Base-by-base conservation (phyloP, 92 coral and sea anemone species). In the Anthopleura xanthogrammica region DNA sequence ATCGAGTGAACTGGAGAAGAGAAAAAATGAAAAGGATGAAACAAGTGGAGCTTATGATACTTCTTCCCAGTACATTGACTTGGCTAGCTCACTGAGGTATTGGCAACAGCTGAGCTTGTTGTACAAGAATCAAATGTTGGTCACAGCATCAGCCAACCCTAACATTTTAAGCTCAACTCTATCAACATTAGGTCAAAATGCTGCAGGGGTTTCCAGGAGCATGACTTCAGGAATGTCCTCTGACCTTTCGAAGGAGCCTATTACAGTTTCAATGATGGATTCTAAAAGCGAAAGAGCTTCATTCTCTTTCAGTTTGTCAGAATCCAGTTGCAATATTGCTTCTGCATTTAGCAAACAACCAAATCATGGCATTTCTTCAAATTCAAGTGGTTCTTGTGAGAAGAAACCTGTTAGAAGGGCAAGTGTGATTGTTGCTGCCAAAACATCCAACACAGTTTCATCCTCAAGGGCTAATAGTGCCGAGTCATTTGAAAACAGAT, bases 41-140 rank as follows among this genome's bases (percentile, higher is more conserved):
- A 22, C 16, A 3, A 86, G 23, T n/a, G 22, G 14, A 23, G 8
- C 46, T 9, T n/a, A 72, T 60, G 48, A 52, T 39, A 46, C 85
- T 22, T 78, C 90, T 72, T 82, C 86, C 6, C 98, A 91, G 90
- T 94, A 92, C 65, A 94, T 94, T 85, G 98, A 94, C 81, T 83
- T 94, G 75, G 92, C 98, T 23, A 90, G 95, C 76, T 91, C 98
- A 62, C 78, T 92, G 83, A 83, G 95, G 54, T 94, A 94, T 83
- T 94, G 98, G 95, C 98, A 93, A 55, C 97, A 94, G 68, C 87
- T 90, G 75, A 89, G 85, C 72, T 85, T 94, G 72, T 83, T 91
- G 83, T 94, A 91, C 81, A 90, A 92, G 62, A 91, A 83, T 77
- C 85, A 89, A 73, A 79, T 87, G 80, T 92, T 94, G 40, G 89